Base-by-base conservation (phyloP, 2,888 invertebrate species). In the Drymonia ruficornis region DNA sequence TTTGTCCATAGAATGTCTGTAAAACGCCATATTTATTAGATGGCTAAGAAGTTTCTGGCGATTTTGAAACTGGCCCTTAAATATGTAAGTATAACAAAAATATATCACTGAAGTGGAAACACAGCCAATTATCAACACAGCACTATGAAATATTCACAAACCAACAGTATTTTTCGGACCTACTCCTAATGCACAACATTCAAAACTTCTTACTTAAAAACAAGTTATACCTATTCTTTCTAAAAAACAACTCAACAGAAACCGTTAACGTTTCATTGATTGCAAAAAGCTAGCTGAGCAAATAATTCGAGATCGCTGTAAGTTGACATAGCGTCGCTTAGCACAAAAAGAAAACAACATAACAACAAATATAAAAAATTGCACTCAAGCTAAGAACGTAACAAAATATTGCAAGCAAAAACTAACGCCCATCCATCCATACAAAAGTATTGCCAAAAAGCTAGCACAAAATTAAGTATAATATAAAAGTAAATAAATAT, bases 111-210 rank as follows among this genome's bases (percentile, higher is more conserved):
- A 55, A 50, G 40, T 50, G 19, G 53, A 54, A 59, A 66, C 66
- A 69, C 70, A 67, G 63, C 69, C 69, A 52, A 59, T 52, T 51
- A 52, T 57, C 47, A 59, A 62, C 55, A 62, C 55, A 65, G 34
- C 43, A 40, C 45, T 49, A 50, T 19, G n/a, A 51, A 40, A 13
- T 46, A 49, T 19, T 19, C 56, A 43, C 34, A 44, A 49, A 7
- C 18, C 7, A n/a, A 46, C 50, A 51, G 5, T 43, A 48, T 3
- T 31, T 36, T 5, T 52, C 52, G 40, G 36, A 51, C 38, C 47
- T 16, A n/a, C 45, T 36, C 16, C n/a, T 40, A 18, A 43, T 49
- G 40, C 18, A 15, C 34, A 53, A 19, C 34, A 11, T 8, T 29
- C 36, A n/a, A 36, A 36, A 36, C 36, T n/a, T n/a, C n/a, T n/a